Base-by-base conservation (phyloP, 2,888 invertebrate genomes). In the Drosophila demipolita region DNA sequence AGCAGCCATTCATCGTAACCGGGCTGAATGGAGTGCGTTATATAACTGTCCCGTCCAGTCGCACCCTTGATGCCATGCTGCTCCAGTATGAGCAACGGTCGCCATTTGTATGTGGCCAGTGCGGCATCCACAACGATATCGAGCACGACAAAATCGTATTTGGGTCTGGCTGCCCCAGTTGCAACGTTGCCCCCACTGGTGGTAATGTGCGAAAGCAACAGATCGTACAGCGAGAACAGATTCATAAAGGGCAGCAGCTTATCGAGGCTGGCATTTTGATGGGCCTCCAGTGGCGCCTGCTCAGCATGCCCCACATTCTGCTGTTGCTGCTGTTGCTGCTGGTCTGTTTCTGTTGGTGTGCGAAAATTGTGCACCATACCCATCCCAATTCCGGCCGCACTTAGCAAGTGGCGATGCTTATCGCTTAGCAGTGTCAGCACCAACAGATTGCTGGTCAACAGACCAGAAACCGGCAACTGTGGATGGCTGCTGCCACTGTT, bases 361-460 rank as follows among this genome's bases (percentile, higher is more conserved):
- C 92, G 91, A 77, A 91, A 93, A 73, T 90, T 91, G 63, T 91
- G 91, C 65, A 93, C 87, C 72, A 84, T 86, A 20, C 88, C 90
- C 72, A 92, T 91, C 73, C 88, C 91, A 60, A 91, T 87, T 59
- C 91, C 90, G 52, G 92, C 87, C 65, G 92, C 90, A 74, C 91
- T 92, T 71, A 93, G 83, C 80, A 92, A 93, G 72, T 91, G 88
- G 59, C 93, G 91, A 87, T 93, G 92, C 80, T 91, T 93, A 80
- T 93, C 93, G 82, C 93, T 93, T 60, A 93, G 82, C 76, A 93
- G 91, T 64, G 93, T 93, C 81, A 93, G 87, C 69, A 93, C 87
- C 69, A 93, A 83, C 58, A 93, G 87, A 88, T 93, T 93, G 78
- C 85, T 89, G 78, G 78, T 87, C 42, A 75, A 75, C 83, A 91